phyloP scores from a whole-genome alignment of 1,140 invertebrate genomes.

The Augochlora pura region DNA sequence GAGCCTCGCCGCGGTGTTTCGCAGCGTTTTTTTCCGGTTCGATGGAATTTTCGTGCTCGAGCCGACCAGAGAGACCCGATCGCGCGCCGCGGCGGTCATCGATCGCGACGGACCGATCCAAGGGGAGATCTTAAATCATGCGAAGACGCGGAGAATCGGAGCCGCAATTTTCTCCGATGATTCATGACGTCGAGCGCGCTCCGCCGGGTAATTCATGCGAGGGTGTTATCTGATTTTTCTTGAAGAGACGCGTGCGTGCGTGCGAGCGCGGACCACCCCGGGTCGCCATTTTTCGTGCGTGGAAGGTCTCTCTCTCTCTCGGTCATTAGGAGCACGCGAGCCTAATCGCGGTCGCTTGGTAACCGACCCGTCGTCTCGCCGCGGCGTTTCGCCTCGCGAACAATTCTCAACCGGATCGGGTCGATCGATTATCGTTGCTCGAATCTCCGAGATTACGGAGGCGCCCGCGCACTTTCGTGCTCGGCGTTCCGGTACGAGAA shows the following conservation, averaged over 20 bases:
- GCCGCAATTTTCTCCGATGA: constrained; percentile 32
- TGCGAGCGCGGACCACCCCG: constrained; percentile 16
- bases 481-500: no score
- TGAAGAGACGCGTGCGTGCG: constrained; percentile 8
- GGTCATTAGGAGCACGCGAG: constrained; percentile 55
- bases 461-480: no score
- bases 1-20: no score
- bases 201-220: constrained; percentile 28
- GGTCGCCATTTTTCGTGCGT: constrained; percentile 50
- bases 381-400: neutral
- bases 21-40: no score
- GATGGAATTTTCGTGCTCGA: no score
- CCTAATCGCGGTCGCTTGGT: constrained; percentile 28
- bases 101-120: neutral
- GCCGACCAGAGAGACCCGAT: neutral
- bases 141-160: neutral
- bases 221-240: constrained; percentile 54
- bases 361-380: constrained; percentile 21
- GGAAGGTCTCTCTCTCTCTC: constrained; percentile 45
- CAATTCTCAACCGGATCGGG: neutral
- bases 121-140: constrained; percentile 14
- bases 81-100: neutral
- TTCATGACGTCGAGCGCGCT: constrained; percentile 40
- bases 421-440: no score
- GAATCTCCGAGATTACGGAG: no score